Percentiles rank a stretch among this genome's conserved stretches.
These are phyloP conservation scores for Aphelenchoides besseyi DNA, from an alignment of 1,140 invertebrate genomes.

Conservation along the genomic window DNA sequence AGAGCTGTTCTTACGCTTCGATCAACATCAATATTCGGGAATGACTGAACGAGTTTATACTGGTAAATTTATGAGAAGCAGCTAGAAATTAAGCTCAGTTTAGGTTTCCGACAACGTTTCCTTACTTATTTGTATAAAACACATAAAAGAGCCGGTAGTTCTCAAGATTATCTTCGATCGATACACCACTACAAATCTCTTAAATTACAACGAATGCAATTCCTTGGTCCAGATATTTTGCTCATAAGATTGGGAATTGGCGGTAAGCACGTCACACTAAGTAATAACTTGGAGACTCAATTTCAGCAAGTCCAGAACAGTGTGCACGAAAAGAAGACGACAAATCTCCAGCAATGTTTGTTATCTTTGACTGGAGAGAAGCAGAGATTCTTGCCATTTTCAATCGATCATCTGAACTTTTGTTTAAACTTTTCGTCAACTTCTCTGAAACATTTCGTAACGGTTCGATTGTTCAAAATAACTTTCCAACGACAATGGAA, in stretches of 20 bases:
- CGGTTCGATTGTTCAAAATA: slow-evolving; percentile 18
- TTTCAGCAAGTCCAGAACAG: slow-evolving; percentile 10
- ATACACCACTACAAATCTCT: slow-evolving; percentile 32
- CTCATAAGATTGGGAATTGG: slow-evolving; percentile 21
- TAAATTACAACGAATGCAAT: slow-evolving; percentile 44
- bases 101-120: slow-evolving; percentile 47
- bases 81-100: background rate
- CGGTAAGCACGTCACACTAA: slow-evolving; percentile 3
- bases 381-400: slow-evolving; percentile 37
- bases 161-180: slow-evolving; percentile 32
- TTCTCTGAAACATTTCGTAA: slow-evolving; percentile 31
- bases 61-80: slow-evolving; percentile 12
- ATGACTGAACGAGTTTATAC: slow-evolving; percentile 37
- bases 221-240: slow-evolving; percentile 41
- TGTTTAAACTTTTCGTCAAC: slow-evolving; percentile 43
- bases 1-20: background rate
- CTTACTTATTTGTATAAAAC: slow-evolving; percentile 43
- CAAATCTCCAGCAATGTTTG: slow-evolving; percentile 32
- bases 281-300: slow-evolving; percentile 5
- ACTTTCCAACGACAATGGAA: slow-evolving; percentile 47
- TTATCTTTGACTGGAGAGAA: slow-evolving; percentile 39
- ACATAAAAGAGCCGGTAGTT: slow-evolving; percentile 18
- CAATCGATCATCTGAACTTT: slow-evolving; percentile 21
- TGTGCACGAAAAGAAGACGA: slow-evolving; percentile 25
- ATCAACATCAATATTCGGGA: slow-evolving; percentile 1